Base-by-base conservation (phyloP, 2,888 invertebrate species). In the Drosophila tripunctata region DNA sequence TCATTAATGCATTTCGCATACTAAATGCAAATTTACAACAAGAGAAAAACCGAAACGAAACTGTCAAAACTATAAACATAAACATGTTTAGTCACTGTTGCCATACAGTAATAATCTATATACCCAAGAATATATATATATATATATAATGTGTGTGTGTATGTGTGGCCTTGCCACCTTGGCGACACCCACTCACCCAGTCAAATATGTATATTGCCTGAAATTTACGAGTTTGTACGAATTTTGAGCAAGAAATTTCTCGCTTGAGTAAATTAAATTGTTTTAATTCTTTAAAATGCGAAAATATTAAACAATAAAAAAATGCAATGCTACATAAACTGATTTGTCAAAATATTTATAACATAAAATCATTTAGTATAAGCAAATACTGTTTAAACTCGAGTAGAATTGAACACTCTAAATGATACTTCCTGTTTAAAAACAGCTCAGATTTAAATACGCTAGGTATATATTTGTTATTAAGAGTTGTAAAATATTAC, bases 101-200 rank as follows among this genome's bases (percentile, higher is more conserved):
- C 48, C 63, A 31, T 71, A 71, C 78, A 81, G 80, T 81, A 82
- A 81, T 74, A 54, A 65, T 63, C 5, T 48, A 15, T 45, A 6
- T 31, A 15, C 4, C 56, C 21, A 5, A 33, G 15, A 30, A 24
- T 48, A 12, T 51, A 24, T 22, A 6, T 50, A 35, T 24, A 15
- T 38, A 4, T 48, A 41, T 50, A 12, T 35, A n/a, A 12, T 57
- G 19, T 33, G 33, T 58, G 30, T 62, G 10, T 62, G 48, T 56
- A 55, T 55, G 55, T 19, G n/a, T 82, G 82, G 85, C 80, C 85
- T 81, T 80, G 80, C 67, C 82, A 82, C 82, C 79, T 76, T 72
- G 67, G 63, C 77, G 76, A 75, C 78, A 70, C 79, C 79, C 79
- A 85, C 82, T 72, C 75, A 72, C 43, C 50, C 63, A 40, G 50